A percentile compares a stretch with the other conserved stretches of the same genome.
phyloP scores from a whole-genome alignment of 1,140 invertebrate species.

The Eciton burchellii region DNA sequence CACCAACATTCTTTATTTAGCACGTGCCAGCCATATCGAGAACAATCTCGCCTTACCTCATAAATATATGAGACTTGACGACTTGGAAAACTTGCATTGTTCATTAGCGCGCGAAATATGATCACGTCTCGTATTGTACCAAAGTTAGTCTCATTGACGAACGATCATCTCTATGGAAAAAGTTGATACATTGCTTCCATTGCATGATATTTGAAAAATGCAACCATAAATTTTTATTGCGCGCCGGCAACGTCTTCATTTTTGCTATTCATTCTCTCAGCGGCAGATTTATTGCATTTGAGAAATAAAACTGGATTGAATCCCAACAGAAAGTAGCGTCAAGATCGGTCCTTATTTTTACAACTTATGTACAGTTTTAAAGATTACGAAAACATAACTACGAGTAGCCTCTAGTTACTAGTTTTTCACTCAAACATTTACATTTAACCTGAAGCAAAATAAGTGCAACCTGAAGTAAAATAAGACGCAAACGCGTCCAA shows the following conservation, averaged over 20 bases:
- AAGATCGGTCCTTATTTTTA: not conserved
- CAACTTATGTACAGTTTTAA: not conserved
- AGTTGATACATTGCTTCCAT: not conserved
- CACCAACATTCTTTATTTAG: slow-evolving; percentile 13
- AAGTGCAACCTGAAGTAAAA: not conserved
- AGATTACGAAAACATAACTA: not conserved
- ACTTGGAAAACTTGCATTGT: slow-evolving; percentile 46
- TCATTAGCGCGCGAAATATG: slow-evolving; percentile 51
- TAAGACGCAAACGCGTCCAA: not conserved
- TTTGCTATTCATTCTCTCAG: not conserved
- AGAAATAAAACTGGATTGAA: slow-evolving; percentile 1
- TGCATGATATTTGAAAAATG: not conserved
- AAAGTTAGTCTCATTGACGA: slow-evolving; percentile 3
- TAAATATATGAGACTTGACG: not conserved
- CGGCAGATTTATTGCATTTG: slow-evolving; percentile 7
- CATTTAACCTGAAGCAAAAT: too few relatives aligned
- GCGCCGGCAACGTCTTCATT: not conserved
- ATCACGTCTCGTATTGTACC: slow-evolving; percentile 28
- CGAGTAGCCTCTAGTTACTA: not conserved
- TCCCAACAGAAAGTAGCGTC: not conserved
- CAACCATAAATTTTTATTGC: not conserved
- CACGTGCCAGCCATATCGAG: slow-evolving; percentile 1
- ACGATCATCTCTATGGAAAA: not conserved
- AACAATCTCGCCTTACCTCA: slow-evolving; percentile 32
- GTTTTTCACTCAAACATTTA: not conserved